Base-by-base conservation (phyloP, 2,888 invertebrate species). In the Philhelius pedissequus region DNA sequence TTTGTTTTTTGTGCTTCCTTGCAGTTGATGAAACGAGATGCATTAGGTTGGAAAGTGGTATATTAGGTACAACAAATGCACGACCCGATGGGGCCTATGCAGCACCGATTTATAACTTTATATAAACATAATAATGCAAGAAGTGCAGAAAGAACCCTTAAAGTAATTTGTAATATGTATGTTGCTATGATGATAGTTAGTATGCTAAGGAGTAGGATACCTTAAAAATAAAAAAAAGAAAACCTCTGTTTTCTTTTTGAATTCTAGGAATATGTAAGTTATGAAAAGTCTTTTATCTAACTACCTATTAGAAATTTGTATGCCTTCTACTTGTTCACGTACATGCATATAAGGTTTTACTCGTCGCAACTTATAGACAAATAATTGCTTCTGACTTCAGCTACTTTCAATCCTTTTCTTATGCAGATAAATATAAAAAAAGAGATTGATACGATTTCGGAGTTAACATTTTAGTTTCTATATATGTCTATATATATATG, bases 11-110 rank as follows among this genome's bases (percentile, higher is more conserved):
- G 30, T 66, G 66, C 45, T 58, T 69, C 71, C 52, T 74, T 62
- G 45, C 30, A 66, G 83, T 69, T 54, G 74, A 74, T 82, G 71
- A 66, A 82, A 77, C 52, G 64, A 54, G 64, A 78, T 78, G 69
- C 69, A 79, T 76, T 70, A 70, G 54, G 77, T 78, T 74, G 66
- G 66, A 83, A 74, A 78, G 79, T 64, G 38, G 68, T 68, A 60
- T 73, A 64, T 64, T 48, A 64, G 64, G 35, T 82, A 73, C 60
- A 68, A 62, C 20, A 62, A 52, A 82, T 71, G 27, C 69, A 75
- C 45, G 50, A 15, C 45, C 45, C 58, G 25, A 43, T 79, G 40
- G 68, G 75, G 58, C 43, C 27, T 68, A 70, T 77, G 35, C 40
- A 64, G 43, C 64, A 64, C 64, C 5, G 43, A 45, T 22, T 64